A percentile compares a stretch with the other conserved stretches of the same genome.
These are phyloP conservation scores for Perodicticus potto DNA, from an alignment of 2,797 vertebrate species.

Conservation along the genomic window DNA sequence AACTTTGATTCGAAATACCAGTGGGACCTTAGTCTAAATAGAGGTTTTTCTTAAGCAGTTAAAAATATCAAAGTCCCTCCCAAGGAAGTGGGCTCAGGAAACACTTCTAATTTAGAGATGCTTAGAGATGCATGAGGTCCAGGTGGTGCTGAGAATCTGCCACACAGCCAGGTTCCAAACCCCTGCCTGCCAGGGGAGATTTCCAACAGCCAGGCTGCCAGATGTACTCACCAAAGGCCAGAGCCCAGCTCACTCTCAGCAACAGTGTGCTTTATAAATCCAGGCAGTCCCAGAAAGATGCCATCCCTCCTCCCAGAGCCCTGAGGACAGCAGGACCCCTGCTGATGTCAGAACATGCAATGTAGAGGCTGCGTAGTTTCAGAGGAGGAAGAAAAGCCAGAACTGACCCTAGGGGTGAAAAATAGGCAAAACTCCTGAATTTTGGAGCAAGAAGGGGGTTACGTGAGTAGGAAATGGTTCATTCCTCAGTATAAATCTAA, in stretches of 20 bases:
- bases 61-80: not conserved
- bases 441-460: not conserved
- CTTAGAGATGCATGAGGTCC: not conserved
- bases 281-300: accelerated
- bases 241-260: not conserved
- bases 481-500: not conserved
- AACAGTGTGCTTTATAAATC: not conserved
- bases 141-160: not conserved
- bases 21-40: not conserved
- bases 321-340: not conserved
- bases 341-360: not conserved
- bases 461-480: not conserved
- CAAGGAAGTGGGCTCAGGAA: not conserved
- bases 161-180: not conserved
- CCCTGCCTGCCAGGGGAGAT: not conserved
- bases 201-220: not conserved
- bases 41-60: not conserved
- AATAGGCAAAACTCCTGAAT: constrained; percentile 4
- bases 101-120: not conserved
- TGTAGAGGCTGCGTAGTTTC: not conserved
- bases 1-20: not conserved
- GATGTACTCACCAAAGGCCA: not conserved
- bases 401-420: not conserved
- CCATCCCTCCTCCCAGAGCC: not conserved
- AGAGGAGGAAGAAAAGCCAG: constrained; percentile 44